These are phyloP conservation scores for Charaxes varanes DNA, from an alignment of 1,140 invertebrate genomes.

Conservation along the genomic window DNA sequence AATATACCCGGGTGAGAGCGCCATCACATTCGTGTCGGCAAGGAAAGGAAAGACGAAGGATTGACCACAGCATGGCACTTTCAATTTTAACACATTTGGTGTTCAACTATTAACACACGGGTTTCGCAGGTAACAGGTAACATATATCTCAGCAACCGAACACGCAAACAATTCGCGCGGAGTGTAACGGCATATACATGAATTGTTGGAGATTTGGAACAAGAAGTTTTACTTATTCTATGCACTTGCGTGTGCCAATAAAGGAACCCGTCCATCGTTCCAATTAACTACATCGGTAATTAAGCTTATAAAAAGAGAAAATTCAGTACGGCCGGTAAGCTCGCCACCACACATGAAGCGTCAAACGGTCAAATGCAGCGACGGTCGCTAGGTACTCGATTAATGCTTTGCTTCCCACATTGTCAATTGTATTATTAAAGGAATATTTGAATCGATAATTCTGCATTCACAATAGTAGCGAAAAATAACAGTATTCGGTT, in stretches of 20 bases:
- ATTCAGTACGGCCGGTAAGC: constrained; percentile 67
- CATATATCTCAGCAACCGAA: constrained; percentile 55
- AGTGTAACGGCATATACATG: constrained; percentile 61
- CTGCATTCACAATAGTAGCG: no score
- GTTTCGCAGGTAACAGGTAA: constrained; percentile 46
- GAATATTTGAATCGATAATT: no score
- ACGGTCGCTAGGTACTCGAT: constrained; percentile 47
- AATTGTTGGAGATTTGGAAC: constrained; percentile 73
- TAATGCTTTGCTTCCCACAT: constrained; percentile 42
- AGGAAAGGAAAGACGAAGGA: constrained; percentile 49
- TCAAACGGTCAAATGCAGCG: constrained; percentile 57
- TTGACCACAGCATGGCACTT: constrained; percentile 71
- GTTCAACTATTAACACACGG: constrained; percentile 47
- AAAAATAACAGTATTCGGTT: no score
- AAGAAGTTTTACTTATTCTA: constrained; percentile 69
- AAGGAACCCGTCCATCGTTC: constrained; percentile 63
- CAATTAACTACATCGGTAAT: constrained; percentile 49
- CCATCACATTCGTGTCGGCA: constrained; percentile 28
- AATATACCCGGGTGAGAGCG: constrained; percentile 30
- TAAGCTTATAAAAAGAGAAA: constrained; percentile 61
- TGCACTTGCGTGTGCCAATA: constrained; percentile 72
- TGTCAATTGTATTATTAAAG: no score
- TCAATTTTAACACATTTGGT: constrained; percentile 53
- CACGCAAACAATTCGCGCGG: constrained; percentile 65
- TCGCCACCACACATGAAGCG: constrained; percentile 66